Conservation (phyloP, 2,797 vertebrate species). For the Myotis planiceps region DNA sequence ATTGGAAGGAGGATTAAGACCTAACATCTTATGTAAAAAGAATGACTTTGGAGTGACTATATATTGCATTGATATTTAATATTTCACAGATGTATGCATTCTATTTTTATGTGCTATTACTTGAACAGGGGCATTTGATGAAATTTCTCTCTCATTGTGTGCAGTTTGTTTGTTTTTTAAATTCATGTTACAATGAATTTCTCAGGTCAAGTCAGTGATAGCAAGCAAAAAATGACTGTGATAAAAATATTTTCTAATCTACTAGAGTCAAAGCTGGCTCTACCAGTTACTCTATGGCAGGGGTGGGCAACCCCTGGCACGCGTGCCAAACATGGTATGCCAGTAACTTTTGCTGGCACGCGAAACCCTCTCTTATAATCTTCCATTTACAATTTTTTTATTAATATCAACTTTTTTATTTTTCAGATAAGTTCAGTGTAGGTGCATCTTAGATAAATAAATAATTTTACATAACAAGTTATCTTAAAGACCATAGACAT, state of each 20-base stretch:
- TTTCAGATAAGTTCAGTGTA: too few species aligned
- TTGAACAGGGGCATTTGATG: conserved; percentile 59
- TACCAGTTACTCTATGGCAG: neutral
- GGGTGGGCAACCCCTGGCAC: too few species aligned
- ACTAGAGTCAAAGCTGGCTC: neutral
- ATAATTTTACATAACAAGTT: too few species aligned
- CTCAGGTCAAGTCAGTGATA: conserved; percentile 31
- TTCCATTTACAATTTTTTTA: too few species aligned
- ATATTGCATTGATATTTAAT: conserved; percentile 63
- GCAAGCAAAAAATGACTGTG: neutral
- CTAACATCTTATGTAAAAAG: conserved; percentile 65
- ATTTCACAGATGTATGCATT: conserved; percentile 60
- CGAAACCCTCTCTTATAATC: too few species aligned
- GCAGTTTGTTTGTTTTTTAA: conserved; percentile 33
- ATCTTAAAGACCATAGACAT: too few species aligned
- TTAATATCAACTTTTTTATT: too few species aligned
- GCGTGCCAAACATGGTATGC: too few species aligned
- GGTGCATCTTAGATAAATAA: too few species aligned
- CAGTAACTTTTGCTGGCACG: too few species aligned
- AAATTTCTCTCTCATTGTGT: conserved; percentile 60
- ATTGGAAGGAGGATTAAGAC: conserved; percentile 49
- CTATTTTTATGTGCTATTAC: conserved; percentile 63
- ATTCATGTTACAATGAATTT: conserved; percentile 72
- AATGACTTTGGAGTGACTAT: conserved; percentile 64
- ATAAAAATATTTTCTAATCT: conserved; percentile 12